Base-by-base conservation (phyloP, 37 sponge, comb jelly and placozoan species). In the Chondrosia reniformis region DNA sequence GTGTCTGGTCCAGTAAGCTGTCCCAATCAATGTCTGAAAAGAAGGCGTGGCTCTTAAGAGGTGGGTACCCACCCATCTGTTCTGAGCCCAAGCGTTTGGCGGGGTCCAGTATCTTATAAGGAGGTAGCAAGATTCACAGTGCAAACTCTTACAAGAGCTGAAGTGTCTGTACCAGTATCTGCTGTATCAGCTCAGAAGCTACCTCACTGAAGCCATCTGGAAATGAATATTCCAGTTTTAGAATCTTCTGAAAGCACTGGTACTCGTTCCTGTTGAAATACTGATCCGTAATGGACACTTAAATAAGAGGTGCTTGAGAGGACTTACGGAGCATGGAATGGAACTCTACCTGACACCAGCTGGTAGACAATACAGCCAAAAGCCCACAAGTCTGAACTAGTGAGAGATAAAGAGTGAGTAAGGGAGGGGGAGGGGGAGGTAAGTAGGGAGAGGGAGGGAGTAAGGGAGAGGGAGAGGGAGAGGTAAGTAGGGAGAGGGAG, bases 171-270 rank as follows among this genome's bases (percentile, higher is more conserved):
- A 96, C 97, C 76, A 96, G 63, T 17, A 96, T 46, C 45, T 83
- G 79, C 17, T 44, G 58, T 45, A 96, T 88, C n/a, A 96, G 74
- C 45, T 88, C 89, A 31, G 45, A 82, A 13, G 81, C 89, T 28
- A 84, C 55, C 67, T 92, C 93, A 69, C 89, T 89, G 66, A 96
- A 93, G 10, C 94, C 97, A 27, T 91, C 94, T 22, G 97, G 97
- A 27, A 93, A 79, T 21, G 46, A 36, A 46, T 88, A 93, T 2
- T 96, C 97, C 2, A 83, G 73, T 33, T 93, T 94, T 3, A 82
- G 90, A 38, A 96, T 93, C 88, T 93, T 93, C 89, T 96, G 97
- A 74, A 96, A 96, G 41, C 91, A 91, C 66, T 89, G 81, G 77
- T 96, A 96, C 65, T 96, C 97, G 85, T 91, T 96, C 45, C 95